Conservation (phyloP, 2,113 vertebrate genomes). For the rabbit (Oryctolagus cuniculus) region DNA sequence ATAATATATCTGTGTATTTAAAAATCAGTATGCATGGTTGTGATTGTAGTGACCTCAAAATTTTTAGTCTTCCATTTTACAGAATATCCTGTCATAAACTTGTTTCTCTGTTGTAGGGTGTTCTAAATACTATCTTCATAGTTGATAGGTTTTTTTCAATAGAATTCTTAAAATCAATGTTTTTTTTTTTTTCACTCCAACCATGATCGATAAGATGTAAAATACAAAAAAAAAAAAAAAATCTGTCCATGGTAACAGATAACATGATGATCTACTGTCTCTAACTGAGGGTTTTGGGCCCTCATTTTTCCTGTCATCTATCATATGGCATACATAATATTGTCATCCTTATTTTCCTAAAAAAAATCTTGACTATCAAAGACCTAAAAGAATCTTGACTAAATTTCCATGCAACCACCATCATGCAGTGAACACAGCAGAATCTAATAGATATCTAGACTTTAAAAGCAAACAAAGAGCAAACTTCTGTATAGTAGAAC, state of each 20-base stretch:
- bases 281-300: background rate
- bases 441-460: too few species aligned
- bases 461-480: too few species aligned
- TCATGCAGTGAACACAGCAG: background rate
- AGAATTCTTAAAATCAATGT: background rate
- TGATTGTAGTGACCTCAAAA: background rate
- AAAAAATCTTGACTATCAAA: background rate
- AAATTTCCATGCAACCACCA: background rate
- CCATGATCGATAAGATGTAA: background rate
- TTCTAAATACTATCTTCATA: background rate
- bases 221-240: background rate
- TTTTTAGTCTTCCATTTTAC: conserved; percentile 36
- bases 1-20: background rate
- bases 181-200: background rate
- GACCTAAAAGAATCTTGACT: too few species aligned
- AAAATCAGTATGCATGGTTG: background rate
- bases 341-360: conserved; percentile 48
- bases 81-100: conserved; percentile 1
- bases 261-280: conserved; percentile 2
- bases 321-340: background rate
- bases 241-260: background rate
- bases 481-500: background rate
- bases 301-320: background rate
- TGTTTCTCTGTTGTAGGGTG: background rate
- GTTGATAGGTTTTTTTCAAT: background rate